Evolutionary conservation across 2,113 vertebrate genomes (phyloP), one percentile per base, ranked within the genome.

Genomic region (Poicephalus gulielmi): DNA sequence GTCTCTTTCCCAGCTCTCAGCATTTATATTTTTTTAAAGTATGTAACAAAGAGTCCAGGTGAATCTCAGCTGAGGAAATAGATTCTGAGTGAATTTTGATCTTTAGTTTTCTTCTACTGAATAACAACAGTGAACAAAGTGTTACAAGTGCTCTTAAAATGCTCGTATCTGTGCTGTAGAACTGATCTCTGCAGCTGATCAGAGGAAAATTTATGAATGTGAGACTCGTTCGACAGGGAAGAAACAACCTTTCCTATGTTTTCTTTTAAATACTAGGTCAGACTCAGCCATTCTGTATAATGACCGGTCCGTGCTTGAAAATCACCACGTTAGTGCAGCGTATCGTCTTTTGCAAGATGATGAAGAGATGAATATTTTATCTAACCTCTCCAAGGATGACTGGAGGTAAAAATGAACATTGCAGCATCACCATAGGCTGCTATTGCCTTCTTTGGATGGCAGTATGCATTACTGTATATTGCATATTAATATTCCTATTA

Each of bases 231-330:
- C n/a, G 30, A 37, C 8, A 68, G 19, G 10, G 31, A 90, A 82
- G 66, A 86, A 93, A 31, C 39, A 73, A 84, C 12, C 5, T 93
- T 49, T 89, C 62, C 6, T 91, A 17, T 70, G 30, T 96, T 93
- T 94, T 94, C 41, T 96, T 90, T 96, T 76, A 55, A 67, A 92
- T 69, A 76, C 62, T 91, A 99, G 99, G 96, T 99, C 99, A 35
- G 98, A 99, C 95, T 96, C 98, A 71, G 99, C 99, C 39, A 98
- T 99, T 97, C 97, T 99, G 15, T 99, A 99, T 95, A 99, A 99
- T 11, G 99, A 99, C 92, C 98, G 98, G 5, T 99, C 99, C 37
- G 99, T 99, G 44, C 98, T 98, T 68, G 99, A 99, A 96, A 99
- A 99, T 94, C 99, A 99, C 94, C 99, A 99, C 4, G 97, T 99